Evolutionary conservation across 2,113 vertebrate species (phyloP).

Genomic region (Microcebus griseorufus): DNA sequence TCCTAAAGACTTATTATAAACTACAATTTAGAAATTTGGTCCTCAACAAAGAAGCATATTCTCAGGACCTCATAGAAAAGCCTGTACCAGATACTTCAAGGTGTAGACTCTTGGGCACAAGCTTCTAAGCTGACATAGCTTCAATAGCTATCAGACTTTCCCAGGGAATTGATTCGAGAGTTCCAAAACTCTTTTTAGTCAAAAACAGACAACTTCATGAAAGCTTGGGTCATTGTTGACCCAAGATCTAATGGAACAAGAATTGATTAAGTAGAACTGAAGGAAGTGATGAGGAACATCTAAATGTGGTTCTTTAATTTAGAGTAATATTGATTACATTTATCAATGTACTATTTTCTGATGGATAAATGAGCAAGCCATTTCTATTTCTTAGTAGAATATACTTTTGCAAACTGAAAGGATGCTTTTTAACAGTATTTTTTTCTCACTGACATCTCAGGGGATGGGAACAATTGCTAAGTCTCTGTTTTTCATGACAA

Average conservation of each 20-base stretch:
- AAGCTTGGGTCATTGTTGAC: not conserved
- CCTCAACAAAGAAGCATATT: not conserved
- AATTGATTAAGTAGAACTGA: not conserved
- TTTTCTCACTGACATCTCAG: not conserved
- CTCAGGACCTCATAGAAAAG: not conserved
- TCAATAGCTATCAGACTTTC: not conserved
- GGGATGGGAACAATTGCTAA: not conserved
- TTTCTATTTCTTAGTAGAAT: not conserved
- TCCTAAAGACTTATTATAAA: not conserved
- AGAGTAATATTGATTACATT: not conserved
- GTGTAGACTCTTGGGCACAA: not conserved
- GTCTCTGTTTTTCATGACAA: not conserved
- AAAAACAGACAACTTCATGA: not conserved
- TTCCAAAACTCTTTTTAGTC: not conserved
- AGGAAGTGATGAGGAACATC: not conserved
- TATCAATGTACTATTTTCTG: not conserved
- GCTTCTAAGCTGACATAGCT: not conserved
- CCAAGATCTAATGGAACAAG: not conserved
- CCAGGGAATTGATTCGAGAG: not conserved
- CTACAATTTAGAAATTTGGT: not conserved
- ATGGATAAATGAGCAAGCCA: not conserved
- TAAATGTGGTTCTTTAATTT: not conserved
- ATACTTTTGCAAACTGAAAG: not conserved
- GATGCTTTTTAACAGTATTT: not conserved
- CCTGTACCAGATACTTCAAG: not conserved